Percentiles rank a stretch among this genome's conserved stretches.
These are phyloP conservation scores for Beroe ovata DNA, from an alignment of 37 sponge, comb jelly and placozoan species.

Conservation along the genomic window DNA sequence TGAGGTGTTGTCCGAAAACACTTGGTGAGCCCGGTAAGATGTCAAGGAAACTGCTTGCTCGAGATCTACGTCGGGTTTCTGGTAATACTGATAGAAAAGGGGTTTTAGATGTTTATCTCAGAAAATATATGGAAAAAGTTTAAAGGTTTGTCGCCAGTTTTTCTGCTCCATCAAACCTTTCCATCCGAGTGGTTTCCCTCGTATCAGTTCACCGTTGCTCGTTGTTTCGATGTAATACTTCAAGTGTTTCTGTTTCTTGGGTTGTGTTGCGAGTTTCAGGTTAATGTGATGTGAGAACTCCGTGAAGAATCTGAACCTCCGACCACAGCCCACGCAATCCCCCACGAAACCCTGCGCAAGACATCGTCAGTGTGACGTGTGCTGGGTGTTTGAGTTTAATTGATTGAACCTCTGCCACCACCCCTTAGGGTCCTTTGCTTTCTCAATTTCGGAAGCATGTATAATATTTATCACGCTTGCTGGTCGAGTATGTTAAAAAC, in stretches of 20 bases:
- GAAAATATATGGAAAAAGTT: too few relatives aligned
- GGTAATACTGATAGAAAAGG: slow-evolving; percentile 8
- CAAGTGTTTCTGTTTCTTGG: slow-evolving; percentile 71
- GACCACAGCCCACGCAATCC: slow-evolving; percentile 69
- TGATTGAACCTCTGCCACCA: too few relatives aligned
- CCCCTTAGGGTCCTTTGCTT: too few relatives aligned
- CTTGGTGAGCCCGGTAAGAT: slow-evolving; percentile 63
- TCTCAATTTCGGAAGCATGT: too few relatives aligned
- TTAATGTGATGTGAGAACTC: slow-evolving; percentile 70
- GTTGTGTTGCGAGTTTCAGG: slow-evolving; percentile 69
- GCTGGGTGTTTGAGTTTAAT: too few relatives aligned
- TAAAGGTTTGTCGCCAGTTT: too few relatives aligned
- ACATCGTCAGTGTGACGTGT: neutral
- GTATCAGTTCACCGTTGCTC: slow-evolving; percentile 50
- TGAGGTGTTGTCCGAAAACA: slow-evolving; percentile 62
- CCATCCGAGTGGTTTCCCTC: slow-evolving; percentile 68
- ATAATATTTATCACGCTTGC: slow-evolving; percentile 42
- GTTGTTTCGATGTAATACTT: slow-evolving; percentile 68
- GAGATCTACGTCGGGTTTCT: slow-evolving; percentile 37
- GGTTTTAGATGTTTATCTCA: too few relatives aligned
- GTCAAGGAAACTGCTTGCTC: slow-evolving; percentile 65
- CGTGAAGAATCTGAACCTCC: slow-evolving; percentile 70
- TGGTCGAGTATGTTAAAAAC: slow-evolving; percentile 3
- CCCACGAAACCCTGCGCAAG: slow-evolving; percentile 66
- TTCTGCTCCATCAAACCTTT: too few relatives aligned